Evolutionary conservation across 2,888 invertebrate genomes (phyloP).

Genomic region (Patella depressa): DNA sequence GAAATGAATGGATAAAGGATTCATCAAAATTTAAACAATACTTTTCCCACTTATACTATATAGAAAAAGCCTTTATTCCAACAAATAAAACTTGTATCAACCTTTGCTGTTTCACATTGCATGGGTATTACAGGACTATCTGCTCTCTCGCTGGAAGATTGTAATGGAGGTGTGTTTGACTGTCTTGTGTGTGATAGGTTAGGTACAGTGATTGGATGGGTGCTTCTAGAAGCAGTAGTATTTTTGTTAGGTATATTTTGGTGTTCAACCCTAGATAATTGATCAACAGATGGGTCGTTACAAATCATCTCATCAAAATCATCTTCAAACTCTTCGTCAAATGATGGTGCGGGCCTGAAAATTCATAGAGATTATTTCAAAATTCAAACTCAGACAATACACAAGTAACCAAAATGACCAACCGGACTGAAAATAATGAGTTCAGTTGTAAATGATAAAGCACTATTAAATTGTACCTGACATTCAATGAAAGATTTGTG

Average conservation of each 20-base stretch:
- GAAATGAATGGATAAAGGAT: too few species aligned
- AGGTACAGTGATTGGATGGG: conserved; percentile 22
- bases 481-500: too few species aligned
- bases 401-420: too few species aligned
- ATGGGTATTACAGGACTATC: conserved; percentile 50
- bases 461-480: too few species aligned
- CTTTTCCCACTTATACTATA: too few species aligned
- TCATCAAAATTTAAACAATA: too few species aligned
- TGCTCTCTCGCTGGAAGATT: background rate
- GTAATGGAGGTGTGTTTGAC: background rate
- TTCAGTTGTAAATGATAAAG: too few species aligned
- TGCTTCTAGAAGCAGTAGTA: conserved; percentile 11
- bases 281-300: conserved; percentile 36
- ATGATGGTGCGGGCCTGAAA: conserved; percentile 37
- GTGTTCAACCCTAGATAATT: conserved; percentile 26
- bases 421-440: too few species aligned
- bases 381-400: too few species aligned
- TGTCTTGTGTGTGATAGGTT: background rate
- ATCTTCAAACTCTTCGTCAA: conserved; percentile 46
- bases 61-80: too few species aligned
- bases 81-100: background rate
- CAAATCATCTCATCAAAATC: conserved; percentile 45
- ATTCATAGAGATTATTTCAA: conserved; percentile 14
- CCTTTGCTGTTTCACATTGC: conserved; percentile 27
- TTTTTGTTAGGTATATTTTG: conserved; percentile 26